phyloP scores from a whole-genome alignment of 2,797 vertebrate species.

The Amblyraja radiata region DNA sequence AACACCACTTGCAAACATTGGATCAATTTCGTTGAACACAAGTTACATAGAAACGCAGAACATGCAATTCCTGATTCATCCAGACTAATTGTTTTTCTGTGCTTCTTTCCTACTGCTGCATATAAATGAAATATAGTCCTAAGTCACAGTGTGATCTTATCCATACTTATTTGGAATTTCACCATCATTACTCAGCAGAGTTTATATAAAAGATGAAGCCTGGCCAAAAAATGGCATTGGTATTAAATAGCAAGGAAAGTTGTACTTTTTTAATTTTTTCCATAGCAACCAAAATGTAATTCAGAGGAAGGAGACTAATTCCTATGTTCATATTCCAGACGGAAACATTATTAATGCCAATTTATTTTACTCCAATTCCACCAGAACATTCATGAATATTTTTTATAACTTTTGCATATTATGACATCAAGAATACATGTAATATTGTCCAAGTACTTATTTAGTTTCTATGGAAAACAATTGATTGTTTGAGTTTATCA shows the following conservation, averaged over 20 bases:
- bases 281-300: background rate
- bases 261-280: background rate
- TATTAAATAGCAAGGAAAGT: background rate
- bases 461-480: constrained; percentile 28
- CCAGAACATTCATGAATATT: background rate
- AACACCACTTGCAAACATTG: background rate
- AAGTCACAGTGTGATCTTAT: background rate
- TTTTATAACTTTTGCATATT: background rate
- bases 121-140: background rate
- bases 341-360: background rate
- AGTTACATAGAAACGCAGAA: background rate
- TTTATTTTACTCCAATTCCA: background rate
- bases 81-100: background rate
- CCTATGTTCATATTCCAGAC: background rate
- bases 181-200: no score
- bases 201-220: background rate
- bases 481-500: constrained; percentile 13
- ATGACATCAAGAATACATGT: constrained; percentile 31
- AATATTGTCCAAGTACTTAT: constrained; percentile 22
- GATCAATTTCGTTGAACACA: background rate
- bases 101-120: background rate
- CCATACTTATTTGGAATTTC: background rate
- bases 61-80: background rate
- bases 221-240: background rate
- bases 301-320: background rate